Evolutionary conservation across 1,140 invertebrate species (phyloP), one percentile per base, ranked within the genome.

Genomic region (Copidosoma floridanum): DNA sequence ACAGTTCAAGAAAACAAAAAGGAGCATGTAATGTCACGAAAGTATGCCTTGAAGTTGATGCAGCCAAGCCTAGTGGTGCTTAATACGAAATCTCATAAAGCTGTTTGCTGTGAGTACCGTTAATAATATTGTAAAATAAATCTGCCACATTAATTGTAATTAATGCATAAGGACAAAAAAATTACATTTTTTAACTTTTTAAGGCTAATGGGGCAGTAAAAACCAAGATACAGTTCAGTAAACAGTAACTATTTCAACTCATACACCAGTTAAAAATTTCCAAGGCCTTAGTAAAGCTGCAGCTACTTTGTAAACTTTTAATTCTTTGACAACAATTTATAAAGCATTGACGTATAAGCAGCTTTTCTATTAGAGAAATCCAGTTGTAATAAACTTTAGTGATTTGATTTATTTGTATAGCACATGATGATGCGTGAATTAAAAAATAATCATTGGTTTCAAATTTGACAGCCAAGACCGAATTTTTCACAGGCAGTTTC

Each of bases 1-100:
- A 94, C 93, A 61, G 81, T 98, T 1, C 94, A 97, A 82, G 97
- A 99, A 78, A 97, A 96, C 78, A 83, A 94, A 0, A 88, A 91
- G 61, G 95, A 98, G 69, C 97, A 99, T 79, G 91, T 96, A 0
- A 89, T 89, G 73, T 99, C 99, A 79, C 96, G 97, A 78, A 95
- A 95, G 75, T 94, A 95, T 77, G 94, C 95, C 5, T 80, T 95
- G 16, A 91, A 96, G 69, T 80, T 99, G 12, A 84, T 99, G 56
- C 94, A 81, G 88, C 88, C 3, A 95, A 95, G 73, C 87, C 91
- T 12, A 84, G 86, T 60, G 89, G 88, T 3, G 84, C 85, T 44
- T 89, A 91, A 71, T 84, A 94, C 63, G 91, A 94, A 78, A 88
- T 90, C 20, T 93, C 92, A 2, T 80, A 94, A 18, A 86, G 86